These are phyloP conservation scores for Geodia barretti DNA, from an alignment of 37 sponge, comb jelly and placozoan species.

Conservation along the genomic window DNA sequence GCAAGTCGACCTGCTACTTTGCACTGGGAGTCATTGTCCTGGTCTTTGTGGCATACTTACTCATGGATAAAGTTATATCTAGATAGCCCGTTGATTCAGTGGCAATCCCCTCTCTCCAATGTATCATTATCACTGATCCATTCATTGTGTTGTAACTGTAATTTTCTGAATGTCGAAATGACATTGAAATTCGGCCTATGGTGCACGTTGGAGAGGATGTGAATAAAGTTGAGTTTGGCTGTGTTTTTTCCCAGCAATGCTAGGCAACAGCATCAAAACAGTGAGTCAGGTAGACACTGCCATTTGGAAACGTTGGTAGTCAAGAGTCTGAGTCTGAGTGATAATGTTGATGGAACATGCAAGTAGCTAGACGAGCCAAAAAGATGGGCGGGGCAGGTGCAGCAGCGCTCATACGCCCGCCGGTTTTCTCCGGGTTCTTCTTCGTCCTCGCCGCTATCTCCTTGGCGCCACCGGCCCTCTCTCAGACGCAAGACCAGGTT, in stretches of 20 bases:
- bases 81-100: background rate
- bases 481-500: background rate
- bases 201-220: no score
- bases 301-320: background rate
- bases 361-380: background rate
- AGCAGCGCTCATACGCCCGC: background rate
- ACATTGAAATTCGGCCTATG: no score
- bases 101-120: background rate
- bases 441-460: background rate
- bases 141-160: no score
- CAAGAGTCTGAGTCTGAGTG: conserved; percentile 9
- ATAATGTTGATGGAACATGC: background rate
- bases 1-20: conserved; percentile 71
- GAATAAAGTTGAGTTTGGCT: background rate
- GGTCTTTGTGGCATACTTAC: conserved; percentile 55
- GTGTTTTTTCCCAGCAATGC: background rate
- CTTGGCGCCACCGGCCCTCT: background rate
- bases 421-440: no score
- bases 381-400: background rate
- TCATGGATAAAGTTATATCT: conserved; percentile 51
- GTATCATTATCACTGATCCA: background rate
- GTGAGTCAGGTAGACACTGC: background rate
- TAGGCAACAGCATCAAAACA: background rate
- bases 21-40: conserved; percentile 42
- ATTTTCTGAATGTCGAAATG: no score